A percentile compares a stretch with the other conserved stretches of the same genome.
These are phyloP conservation scores for Drosophila funebris DNA, from an alignment of 1,140 invertebrate genomes.

Conservation along the genomic window DNA sequence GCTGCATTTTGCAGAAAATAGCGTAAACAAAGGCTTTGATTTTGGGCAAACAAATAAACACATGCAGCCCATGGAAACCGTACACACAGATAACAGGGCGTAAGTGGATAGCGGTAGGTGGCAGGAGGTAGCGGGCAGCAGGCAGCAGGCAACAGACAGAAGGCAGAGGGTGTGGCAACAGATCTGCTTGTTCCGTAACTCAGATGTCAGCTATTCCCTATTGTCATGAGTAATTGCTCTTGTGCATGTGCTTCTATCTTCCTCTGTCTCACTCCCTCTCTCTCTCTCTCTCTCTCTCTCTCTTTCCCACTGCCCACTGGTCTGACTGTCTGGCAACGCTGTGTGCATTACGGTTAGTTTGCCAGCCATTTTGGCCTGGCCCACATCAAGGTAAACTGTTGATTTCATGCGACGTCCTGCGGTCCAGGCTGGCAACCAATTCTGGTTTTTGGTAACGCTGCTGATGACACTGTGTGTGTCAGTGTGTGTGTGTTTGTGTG, in stretches of 20 bases:
- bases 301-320: no score
- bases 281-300: no score
- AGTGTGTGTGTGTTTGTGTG: neutral
- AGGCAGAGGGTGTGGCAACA: slow-evolving; percentile 14
- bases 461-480: slow-evolving; percentile 33
- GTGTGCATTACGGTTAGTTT: slow-evolving; percentile 58
- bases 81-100: slow-evolving; percentile 1
- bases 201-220: slow-evolving; percentile 24
- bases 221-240: slow-evolving; percentile 75
- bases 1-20: slow-evolving; percentile 9
- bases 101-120: neutral
- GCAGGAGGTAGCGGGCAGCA: neutral
- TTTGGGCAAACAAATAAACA: slow-evolving; percentile 73
- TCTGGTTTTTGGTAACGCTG: neutral
- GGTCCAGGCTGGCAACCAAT: slow-evolving; percentile 6
- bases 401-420: slow-evolving; percentile 63
- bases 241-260: slow-evolving; percentile 51
- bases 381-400: slow-evolving; percentile 73
- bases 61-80: slow-evolving; percentile 11
- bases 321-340: slow-evolving; percentile 11
- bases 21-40: slow-evolving; percentile 52
- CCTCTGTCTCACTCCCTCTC: neutral
- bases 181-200: slow-evolving; percentile 49
- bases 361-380: slow-evolving; percentile 65
- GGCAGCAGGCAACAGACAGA: neutral